Percentiles rank a stretch among this genome's conserved stretches.
These are phyloP conservation scores for Crotalus tigris DNA, from an alignment of 2,113 vertebrate genomes.

Conservation along the genomic window DNA sequence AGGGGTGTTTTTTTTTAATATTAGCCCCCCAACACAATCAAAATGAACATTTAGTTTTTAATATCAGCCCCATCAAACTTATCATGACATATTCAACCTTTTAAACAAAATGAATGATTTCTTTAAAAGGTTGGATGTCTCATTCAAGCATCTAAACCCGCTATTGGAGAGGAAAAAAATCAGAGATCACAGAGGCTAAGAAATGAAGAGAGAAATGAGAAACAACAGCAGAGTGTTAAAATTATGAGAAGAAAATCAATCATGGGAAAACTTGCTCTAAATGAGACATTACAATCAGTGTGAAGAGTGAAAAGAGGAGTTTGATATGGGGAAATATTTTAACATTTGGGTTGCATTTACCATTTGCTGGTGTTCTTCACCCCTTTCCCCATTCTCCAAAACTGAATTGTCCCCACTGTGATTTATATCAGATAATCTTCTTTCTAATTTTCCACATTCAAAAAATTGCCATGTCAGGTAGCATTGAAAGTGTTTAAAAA, in stretches of 20 bases:
- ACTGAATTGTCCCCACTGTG: background rate
- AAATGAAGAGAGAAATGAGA: slow-evolving; percentile 48
- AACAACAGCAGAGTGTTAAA: slow-evolving; percentile 26
- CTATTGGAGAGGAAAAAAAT: slow-evolving; percentile 38
- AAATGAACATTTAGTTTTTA: slow-evolving; percentile 67
- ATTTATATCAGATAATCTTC: background rate
- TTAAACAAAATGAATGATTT: slow-evolving; percentile 79
- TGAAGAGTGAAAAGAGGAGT: background rate
- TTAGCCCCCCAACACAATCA: slow-evolving; percentile 51
- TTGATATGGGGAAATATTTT: slow-evolving; percentile 3
- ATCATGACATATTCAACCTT: slow-evolving; percentile 74
- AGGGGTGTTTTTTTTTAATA: background rate
- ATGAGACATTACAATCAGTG: slow-evolving; percentile 37
- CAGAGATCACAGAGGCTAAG: slow-evolving; percentile 41
- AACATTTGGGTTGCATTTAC: background rate
- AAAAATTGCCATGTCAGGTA: background rate
- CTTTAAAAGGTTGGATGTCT: slow-evolving; percentile 79
- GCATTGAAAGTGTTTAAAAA: background rate
- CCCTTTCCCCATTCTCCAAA: too few species aligned
- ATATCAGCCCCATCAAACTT: slow-evolving; percentile 62
- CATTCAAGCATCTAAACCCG: slow-evolving; percentile 62
- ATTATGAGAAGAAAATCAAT: slow-evolving; percentile 45
- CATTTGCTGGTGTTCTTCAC: background rate
- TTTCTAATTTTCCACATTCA: background rate
- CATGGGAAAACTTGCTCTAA: slow-evolving; percentile 47